These are phyloP conservation scores for Holacanthella duospinosa DNA, from an alignment of 2,888 invertebrate species.

Conservation along the genomic window DNA sequence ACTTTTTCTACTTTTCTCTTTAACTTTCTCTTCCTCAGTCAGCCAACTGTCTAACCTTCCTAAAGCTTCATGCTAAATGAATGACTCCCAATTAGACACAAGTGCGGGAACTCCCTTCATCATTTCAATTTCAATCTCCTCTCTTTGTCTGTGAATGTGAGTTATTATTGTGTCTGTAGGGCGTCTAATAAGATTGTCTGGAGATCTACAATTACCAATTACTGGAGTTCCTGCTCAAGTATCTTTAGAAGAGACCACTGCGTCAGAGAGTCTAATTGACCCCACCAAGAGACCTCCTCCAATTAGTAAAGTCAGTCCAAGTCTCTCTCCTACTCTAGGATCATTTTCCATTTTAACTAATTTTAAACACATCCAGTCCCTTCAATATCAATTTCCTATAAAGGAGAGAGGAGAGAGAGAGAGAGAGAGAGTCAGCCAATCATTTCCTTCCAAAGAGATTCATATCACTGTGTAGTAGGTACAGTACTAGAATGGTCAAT, in stretches of 20 bases:
- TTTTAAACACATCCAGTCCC: not conserved
- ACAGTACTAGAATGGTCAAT: too few relatives aligned
- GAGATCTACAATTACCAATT: not conserved
- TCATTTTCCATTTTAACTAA: slow-evolving; percentile 4
- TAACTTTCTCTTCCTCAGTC: too few relatives aligned
- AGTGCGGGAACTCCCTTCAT: too few relatives aligned
- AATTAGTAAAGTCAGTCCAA: not conserved
- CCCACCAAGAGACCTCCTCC: not conserved
- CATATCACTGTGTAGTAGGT: too few relatives aligned
- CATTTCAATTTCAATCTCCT: not conserved
- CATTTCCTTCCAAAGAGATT: too few relatives aligned
- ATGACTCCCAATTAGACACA: too few relatives aligned
- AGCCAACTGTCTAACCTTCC: too few relatives aligned
- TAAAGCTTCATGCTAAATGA: too few relatives aligned
- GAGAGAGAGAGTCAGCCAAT: not conserved
- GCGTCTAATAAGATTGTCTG: not conserved
- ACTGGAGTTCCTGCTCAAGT: not conserved
- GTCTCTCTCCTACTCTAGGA: slow-evolving; percentile 8
- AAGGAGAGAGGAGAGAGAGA: too few relatives aligned
- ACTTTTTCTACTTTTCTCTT: too few relatives aligned
- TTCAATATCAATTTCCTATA: not conserved
- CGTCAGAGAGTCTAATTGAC: not conserved
- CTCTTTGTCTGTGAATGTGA: not conserved
- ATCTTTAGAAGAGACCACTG: not conserved
- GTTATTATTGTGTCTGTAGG: not conserved